These are phyloP conservation scores for Macrotus californicus DNA, from an alignment of 2,113 vertebrate species.

Conservation along the genomic window DNA sequence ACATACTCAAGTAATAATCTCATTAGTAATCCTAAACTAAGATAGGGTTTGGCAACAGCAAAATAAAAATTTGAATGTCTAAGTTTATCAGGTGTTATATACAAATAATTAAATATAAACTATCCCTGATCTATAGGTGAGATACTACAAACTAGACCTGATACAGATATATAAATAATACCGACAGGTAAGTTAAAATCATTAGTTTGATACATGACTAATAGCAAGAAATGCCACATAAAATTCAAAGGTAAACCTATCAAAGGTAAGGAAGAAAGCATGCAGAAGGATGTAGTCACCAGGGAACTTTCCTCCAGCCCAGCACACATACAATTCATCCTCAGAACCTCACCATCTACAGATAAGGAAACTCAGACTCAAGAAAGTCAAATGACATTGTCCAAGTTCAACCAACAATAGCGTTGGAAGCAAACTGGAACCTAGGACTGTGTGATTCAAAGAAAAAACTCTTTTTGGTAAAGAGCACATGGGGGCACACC, in stretches of 20 bases:
- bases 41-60: background rate
- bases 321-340: background rate
- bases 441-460: background rate
- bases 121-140: background rate
- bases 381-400: background rate
- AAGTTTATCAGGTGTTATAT: background rate
- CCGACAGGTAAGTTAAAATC: background rate
- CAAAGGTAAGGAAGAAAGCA: background rate
- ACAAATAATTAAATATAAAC: background rate
- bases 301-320: background rate
- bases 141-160: background rate
- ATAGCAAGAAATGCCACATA: background rate
- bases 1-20: background rate
- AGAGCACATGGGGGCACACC: background rate
- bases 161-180: background rate
- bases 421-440: background rate
- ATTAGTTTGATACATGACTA: background rate
- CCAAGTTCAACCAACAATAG: background rate
- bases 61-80: slow-evolving; percentile 8
- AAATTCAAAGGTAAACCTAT: background rate
- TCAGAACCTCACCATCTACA: background rate
- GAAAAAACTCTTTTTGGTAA: background rate
- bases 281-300: background rate
- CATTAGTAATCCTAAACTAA: slow-evolving; percentile 19
- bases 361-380: background rate